Conservation (phyloP, 2,113 vertebrate genomes). For the Empidonax alnorum region DNA sequence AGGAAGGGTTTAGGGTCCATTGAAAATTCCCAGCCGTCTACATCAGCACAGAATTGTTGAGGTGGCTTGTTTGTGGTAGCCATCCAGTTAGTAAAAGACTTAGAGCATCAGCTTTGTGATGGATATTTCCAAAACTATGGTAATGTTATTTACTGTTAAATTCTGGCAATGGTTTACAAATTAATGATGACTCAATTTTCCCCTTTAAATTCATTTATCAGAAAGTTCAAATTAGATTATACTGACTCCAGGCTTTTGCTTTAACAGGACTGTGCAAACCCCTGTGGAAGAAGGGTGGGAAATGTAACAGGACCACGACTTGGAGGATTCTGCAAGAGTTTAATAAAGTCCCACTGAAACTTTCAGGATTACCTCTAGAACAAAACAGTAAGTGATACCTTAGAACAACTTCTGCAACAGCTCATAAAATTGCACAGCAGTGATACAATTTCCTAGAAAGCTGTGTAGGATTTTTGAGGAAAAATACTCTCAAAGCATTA, state of each 20-base stretch:
- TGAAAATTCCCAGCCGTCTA: background rate
- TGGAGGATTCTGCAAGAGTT: slow-evolving; percentile 13
- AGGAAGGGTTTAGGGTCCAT: background rate
- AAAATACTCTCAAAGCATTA: background rate
- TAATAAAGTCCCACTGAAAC: slow-evolving; percentile 13
- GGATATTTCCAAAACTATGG: slow-evolving; percentile 4
- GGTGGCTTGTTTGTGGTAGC: background rate
- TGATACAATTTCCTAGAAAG: background rate
- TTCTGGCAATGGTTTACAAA: slow-evolving; percentile 43
- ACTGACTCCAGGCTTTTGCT: slow-evolving; percentile 31
- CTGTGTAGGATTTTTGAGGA: background rate
- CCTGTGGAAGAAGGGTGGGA: slow-evolving; percentile 30
- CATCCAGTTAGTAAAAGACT: background rate
- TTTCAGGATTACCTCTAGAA: slow-evolving; percentile 17
- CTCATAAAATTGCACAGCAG: background rate
- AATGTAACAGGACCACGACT: slow-evolving; percentile 8
- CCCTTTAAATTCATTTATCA: slow-evolving; percentile 46
- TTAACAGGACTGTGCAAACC: slow-evolving; percentile 26
- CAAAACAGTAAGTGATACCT: background rate
- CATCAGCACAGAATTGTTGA: background rate
- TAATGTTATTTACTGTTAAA: slow-evolving; percentile 44
- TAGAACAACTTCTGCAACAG: background rate
- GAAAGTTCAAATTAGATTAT: slow-evolving; percentile 42
- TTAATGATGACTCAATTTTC: slow-evolving; percentile 53
- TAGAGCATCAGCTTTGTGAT: background rate